Percentiles rank a stretch among this genome's conserved stretches.
Evolutionary conservation across 2,888 invertebrate species (phyloP).

Genomic region (Argynnis bischoffii): DNA sequence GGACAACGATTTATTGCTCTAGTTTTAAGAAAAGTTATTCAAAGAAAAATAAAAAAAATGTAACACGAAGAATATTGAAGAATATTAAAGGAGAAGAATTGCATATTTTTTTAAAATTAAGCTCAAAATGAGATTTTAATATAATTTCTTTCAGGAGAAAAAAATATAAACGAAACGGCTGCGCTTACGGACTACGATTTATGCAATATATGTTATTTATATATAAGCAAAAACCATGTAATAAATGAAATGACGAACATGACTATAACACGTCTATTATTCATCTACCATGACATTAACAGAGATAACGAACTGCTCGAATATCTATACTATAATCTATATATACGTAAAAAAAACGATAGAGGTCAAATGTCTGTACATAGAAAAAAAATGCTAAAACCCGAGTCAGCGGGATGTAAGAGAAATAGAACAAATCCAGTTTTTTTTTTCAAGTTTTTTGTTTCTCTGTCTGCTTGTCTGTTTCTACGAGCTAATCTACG

Average conservation of each 20-base stretch:
- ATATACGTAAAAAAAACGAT: no score
- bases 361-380: no score
- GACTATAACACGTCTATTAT: not conserved
- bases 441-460: no score
- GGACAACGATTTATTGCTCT: slow-evolving; percentile 22
- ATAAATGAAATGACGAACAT: slow-evolving; percentile 14
- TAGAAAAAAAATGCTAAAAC: no score
- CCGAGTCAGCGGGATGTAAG: no score
- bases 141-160: not conserved
- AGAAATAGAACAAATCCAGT: no score
- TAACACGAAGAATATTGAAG: slow-evolving; percentile 7
- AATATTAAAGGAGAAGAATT: slow-evolving; percentile 6
- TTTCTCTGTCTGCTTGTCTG: no score
- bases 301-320: no score
- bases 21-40: not conserved
- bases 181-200: slow-evolving; percentile 21
- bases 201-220: slow-evolving; percentile 10
- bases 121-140: slow-evolving; percentile 37
- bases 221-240: slow-evolving; percentile 6
- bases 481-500: no score
- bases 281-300: not conserved
- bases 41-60: slow-evolving; percentile 8
- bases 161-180: slow-evolving; percentile 26
- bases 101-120: slow-evolving; percentile 25
- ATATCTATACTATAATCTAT: no score